Evolutionary conservation across 2,888 invertebrate genomes (phyloP), one percentile per base, ranked within the genome.

Genomic region (Phoenoteleia sp.): DNA sequence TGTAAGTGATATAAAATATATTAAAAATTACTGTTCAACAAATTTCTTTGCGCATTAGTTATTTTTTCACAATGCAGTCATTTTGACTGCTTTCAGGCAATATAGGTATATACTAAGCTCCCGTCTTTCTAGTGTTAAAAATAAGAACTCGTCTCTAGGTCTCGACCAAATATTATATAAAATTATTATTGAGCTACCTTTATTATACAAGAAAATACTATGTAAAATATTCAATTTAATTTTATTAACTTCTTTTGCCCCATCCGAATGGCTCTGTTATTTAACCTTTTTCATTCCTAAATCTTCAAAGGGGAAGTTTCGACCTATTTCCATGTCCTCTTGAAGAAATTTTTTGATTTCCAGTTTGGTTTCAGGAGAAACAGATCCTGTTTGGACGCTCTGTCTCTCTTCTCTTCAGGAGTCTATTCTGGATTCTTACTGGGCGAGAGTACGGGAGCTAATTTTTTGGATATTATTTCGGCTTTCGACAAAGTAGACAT

Each of bases 331-430:
- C 2, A 21, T 71, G 6, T 71, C 71, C 3, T 58, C 56, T 15
- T 58, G 58, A 0, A 29, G 1, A 4, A 45, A 4, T 45, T 71
- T 2, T 23, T 27, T 15, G 7, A 2, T 0, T 45, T 21, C 17
- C 71, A 71, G 21, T 71, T 58, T 45, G 71, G 71, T 3, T 58
- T 71, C 19, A 54, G 69, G 13, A 21, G 7, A 4, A 58, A 45
- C n/a, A 58, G 25, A 21, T 5, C 17, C 7, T 71, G 71, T 33
- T 1, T 9, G 0, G 58, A 71, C n/a, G 58, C 56, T 1, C 13
- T 71, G 0, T 5, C 21, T n/a, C 21, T 17, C 7, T 9, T 69
- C 0, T 11, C 66, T 13, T 7, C 49, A 1, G 49, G 49, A n/a
- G 4, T 67, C 1, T 67, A 67, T n/a, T n/a, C n/a, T 36, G 47